Evolutionary conservation across 2,888 invertebrate genomes (phyloP).

Genomic region (Callinectes sapidus): DNA sequence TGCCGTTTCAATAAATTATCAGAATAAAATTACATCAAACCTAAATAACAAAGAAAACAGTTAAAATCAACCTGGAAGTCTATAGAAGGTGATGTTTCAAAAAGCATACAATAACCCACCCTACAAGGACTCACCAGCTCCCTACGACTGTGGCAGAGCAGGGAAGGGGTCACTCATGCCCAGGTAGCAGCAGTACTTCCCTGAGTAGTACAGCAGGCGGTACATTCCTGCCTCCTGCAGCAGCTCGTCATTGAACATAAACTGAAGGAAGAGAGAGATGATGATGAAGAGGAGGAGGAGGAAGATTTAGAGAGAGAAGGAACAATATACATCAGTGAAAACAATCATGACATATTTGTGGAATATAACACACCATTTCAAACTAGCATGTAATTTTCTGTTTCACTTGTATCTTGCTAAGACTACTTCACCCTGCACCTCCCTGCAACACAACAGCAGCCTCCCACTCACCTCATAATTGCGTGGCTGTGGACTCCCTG

Average conservation of each 20-base stretch:
- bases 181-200: conserved; percentile 68
- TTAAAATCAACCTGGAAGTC: not conserved
- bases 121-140: not conserved
- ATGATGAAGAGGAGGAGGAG: not conserved
- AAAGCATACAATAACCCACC: conserved; percentile 5
- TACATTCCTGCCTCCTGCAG: conserved; percentile 70
- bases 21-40: not conserved
- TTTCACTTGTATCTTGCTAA: not conserved
- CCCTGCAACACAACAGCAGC: not conserved
- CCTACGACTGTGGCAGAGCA: conserved; percentile 51
- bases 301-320: not conserved
- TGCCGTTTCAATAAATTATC: not conserved
- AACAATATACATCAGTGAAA: too few species aligned
- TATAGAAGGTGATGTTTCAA: not conserved
- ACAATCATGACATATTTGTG: too few species aligned
- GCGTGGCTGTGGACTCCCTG: conserved; percentile 35
- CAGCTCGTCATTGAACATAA: conserved; percentile 70
- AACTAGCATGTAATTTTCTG: too few species aligned
- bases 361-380: too few species aligned
- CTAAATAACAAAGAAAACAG: not conserved
- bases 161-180: conserved; percentile 72
- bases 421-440: not conserved
- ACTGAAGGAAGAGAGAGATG: conserved; percentile 48
- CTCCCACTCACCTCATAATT: conserved; percentile 58
- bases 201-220: conserved; percentile 68